A percentile compares a stretch with the other conserved stretches of the same genome.
Conservation (phyloP, 2,888 invertebrate genomes). For the Cephus pygmeus region DNA sequence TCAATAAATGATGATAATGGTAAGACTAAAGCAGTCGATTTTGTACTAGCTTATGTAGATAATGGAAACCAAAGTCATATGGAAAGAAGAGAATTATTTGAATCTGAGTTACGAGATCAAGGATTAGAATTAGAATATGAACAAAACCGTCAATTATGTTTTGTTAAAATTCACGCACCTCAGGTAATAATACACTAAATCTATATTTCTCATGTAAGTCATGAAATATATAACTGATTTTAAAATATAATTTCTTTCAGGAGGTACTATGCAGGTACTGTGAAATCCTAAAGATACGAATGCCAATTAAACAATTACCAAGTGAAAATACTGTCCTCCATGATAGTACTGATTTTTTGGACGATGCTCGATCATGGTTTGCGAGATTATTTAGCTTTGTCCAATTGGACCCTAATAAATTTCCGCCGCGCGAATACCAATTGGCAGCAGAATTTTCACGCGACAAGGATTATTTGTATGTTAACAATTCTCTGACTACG, state of each 20-base stretch:
- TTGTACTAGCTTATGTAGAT: constrained; percentile 72
- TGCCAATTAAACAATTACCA: constrained; percentile 74
- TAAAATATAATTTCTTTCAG: constrained; percentile 26
- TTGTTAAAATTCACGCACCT: constrained; percentile 81
- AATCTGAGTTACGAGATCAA: constrained; percentile 64
- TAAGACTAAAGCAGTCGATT: constrained; percentile 69
- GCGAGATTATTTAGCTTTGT: constrained; percentile 69
- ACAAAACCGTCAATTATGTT: constrained; percentile 73
- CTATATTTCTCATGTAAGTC: constrained; percentile 6
- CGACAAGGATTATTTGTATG: constrained; percentile 80
- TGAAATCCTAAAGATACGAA: constrained; percentile 80
- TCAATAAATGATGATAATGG: constrained; percentile 21
- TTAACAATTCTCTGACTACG: constrained; percentile 29
- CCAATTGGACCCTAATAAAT: constrained; percentile 71
- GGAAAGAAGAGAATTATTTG: constrained; percentile 63
- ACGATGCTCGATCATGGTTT: constrained; percentile 66
- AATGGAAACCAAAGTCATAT: constrained; percentile 55
- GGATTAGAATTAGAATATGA: constrained; percentile 74
- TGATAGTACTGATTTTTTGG: constrained; percentile 59
- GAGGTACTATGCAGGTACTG: constrained; percentile 79
- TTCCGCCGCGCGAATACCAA: constrained; percentile 73
- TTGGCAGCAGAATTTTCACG: constrained; percentile 77
- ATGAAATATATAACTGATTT: background rate
- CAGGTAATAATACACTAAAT: constrained; percentile 44
- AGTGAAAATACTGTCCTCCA: constrained; percentile 34